phyloP scores from a whole-genome alignment of 92 coral and sea anemone species.

The Actinernus sp. region DNA sequence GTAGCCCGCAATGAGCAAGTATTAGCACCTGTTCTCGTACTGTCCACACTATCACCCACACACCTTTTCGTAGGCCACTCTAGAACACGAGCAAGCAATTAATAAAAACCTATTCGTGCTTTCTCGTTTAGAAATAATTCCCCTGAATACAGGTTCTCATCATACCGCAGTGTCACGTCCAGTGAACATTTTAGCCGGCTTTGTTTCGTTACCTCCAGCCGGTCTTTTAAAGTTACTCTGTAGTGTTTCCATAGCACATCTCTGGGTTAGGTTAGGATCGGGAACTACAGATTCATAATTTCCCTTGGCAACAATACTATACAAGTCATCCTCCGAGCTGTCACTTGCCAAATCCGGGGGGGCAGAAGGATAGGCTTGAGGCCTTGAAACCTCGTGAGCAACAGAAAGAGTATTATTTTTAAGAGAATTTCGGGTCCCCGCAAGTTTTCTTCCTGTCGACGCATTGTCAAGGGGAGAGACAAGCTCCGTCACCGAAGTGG shows the following conservation, averaged over 20 bases:
- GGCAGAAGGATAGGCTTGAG: conserved; percentile 52
- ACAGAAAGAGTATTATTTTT: conserved; percentile 7
- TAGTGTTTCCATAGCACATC: conserved; percentile 2
- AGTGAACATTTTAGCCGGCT: conserved; percentile 12
- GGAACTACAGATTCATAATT: conserved; percentile 75
- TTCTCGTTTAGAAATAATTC: neutral
- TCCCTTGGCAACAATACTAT: conserved; percentile 95
- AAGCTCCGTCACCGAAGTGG: conserved; percentile 41
- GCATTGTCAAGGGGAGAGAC: conserved; percentile 81
- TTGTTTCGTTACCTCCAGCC: conserved; percentile 11
- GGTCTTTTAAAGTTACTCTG: conserved; percentile 17
- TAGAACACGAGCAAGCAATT: neutral
- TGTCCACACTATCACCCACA: too few relatives aligned
- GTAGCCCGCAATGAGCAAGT: too few relatives aligned
- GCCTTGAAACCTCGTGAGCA: conserved; percentile 5
- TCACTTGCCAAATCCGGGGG: conserved; percentile 82
- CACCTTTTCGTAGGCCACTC: too few relatives aligned
- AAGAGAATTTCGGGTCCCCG: conserved; percentile 29
- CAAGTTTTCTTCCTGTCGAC: conserved; percentile 31
- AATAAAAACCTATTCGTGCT: neutral
- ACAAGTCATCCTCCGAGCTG: conserved; percentile 93
- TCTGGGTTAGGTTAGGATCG: conserved; percentile 49
- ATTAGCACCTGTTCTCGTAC: too few relatives aligned
- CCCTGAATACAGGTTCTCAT: too few relatives aligned
- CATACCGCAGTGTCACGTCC: conserved; percentile 34